Evolutionary conservation across 2,113 vertebrate species (phyloP), one percentile per base, ranked within the genome.

Genomic region (Myrmecophaga tridactyla): DNA sequence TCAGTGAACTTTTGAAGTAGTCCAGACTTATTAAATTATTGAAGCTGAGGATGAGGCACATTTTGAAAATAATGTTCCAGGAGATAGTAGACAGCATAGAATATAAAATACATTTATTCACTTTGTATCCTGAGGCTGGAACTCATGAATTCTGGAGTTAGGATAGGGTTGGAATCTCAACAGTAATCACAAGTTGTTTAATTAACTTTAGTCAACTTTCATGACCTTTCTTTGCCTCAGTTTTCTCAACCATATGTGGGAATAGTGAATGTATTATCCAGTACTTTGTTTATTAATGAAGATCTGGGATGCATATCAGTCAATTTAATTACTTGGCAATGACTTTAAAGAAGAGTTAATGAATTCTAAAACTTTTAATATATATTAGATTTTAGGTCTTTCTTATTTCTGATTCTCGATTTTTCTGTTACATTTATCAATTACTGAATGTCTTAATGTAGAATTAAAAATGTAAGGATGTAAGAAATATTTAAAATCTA

Each of bases 221-320:
- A 20, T 29, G 70, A 27, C 36, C 23, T 77, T n/a, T 69, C 7
- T 63, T 1, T 6, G 31, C 12, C 21, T 56, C 69, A 8, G 29
- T 81, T 90, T 94, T 53, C 53, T 73, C 34, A 70, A 56, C 58
- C 11, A 56, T 1, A 2, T 31, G 7, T 29, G 67, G 18, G 78
- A 46, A 36, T 46, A 41, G 62, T 9, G 5, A 69, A 34, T 3
- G 4, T 29, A 34, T 27, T 34, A n/a, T 27, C 1, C 8, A 69
- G 65, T 4, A 29, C 56, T 91, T 97, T 94, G 94, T 65, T 80
- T 56, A 63, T 12, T 70, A 9, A 70, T 65, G 15, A n/a, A 39
- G 41, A 34, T 81, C 53, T 62, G 36, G 15, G 43, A 6, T 86
- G 12, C 4, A 60, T 51, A 65, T 31, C 13, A 60, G 17, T 46